Base-by-base conservation (phyloP, 2,888 invertebrate species). In the Psylliodes chrysocephalus region DNA sequence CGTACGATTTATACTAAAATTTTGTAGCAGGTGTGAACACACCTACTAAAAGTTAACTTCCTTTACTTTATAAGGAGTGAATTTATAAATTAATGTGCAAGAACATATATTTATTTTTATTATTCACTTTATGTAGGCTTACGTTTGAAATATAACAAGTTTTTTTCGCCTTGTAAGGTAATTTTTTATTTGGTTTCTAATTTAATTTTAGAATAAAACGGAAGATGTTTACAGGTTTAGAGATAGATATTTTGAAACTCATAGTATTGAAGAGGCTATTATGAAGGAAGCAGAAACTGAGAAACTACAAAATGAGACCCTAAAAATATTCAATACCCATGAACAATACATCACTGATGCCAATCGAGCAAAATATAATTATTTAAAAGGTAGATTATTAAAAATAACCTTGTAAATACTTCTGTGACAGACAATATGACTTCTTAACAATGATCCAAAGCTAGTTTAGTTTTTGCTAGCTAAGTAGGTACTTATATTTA, bases 171-270 rank as follows among this genome's bases (percentile, higher is more conserved):
- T n/a, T n/a, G n/a, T n/a, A n/a, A n/a, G n/a, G n/a, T n/a, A n/a
- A n/a, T n/a, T n/a, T n/a, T n/a, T n/a, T n/a, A n/a, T 14, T 10
- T 30, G 14, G 14, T 49, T 49, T 30, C 1, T 40, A 14, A 51
- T 86, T 49, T 81, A 93, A 25, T 57, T 86, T 49, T 81, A 93
- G 92, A 85, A 86, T 72, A 86, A 86, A 69, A 89, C 93, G 0
- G 83, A 88, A 66, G 83, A 86, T 0, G 80, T 93, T 47, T 92
- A 90, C 79, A 75, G 83, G 25, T 93, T 88, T 79, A 86, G 92
- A 73, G 92, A 94, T 81, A 86, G 90, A 75, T 94, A 91, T 82
- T 93, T 93, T 83, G 92, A 91, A 77, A 88, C 86, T 68, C 89
- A 91, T 82, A 83, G 88, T 5, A 83, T 92, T 33, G 89, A 90